These are phyloP conservation scores for Circaetus gallicus DNA, from an alignment of 2,113 vertebrate species.

Conservation along the genomic window DNA sequence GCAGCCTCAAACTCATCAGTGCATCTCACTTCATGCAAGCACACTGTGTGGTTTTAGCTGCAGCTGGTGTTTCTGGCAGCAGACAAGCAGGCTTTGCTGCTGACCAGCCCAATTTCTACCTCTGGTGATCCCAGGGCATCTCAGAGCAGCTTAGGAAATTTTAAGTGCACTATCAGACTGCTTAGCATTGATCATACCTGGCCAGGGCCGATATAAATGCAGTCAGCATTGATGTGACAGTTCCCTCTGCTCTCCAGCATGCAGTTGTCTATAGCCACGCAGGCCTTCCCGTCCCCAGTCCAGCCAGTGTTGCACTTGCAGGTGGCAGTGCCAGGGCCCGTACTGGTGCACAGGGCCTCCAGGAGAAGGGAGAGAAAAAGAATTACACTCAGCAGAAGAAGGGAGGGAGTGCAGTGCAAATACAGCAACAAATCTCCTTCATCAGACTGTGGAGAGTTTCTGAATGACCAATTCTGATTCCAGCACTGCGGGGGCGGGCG, in stretches of 20 bases:
- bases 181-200: conserved; percentile 76
- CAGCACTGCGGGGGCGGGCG: not conserved
- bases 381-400: not conserved
- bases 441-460: not conserved
- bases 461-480: not conserved
- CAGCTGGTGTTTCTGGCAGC: not conserved
- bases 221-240: conserved; percentile 84
- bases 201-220: conserved; percentile 81
- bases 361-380: not conserved
- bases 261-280: conserved; percentile 87
- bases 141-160: not conserved
- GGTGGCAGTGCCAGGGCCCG: conserved; percentile 70
- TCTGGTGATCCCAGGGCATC: not conserved
- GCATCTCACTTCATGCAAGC: not conserved
- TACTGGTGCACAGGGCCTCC: conserved; percentile 84
- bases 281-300: conserved; percentile 86
- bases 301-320: conserved; percentile 86
- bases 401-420: not conserved
- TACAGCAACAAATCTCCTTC: not conserved
- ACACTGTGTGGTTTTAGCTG: not conserved
- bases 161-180: not conserved
- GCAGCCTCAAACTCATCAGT: not conserved
- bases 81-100: not conserved
- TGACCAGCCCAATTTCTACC: not conserved
- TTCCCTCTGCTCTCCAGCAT: conserved; percentile 77